These are phyloP conservation scores for Saimiri boliviensis DNA, from an alignment of 2,113 vertebrate genomes.

Conservation along the genomic window DNA sequence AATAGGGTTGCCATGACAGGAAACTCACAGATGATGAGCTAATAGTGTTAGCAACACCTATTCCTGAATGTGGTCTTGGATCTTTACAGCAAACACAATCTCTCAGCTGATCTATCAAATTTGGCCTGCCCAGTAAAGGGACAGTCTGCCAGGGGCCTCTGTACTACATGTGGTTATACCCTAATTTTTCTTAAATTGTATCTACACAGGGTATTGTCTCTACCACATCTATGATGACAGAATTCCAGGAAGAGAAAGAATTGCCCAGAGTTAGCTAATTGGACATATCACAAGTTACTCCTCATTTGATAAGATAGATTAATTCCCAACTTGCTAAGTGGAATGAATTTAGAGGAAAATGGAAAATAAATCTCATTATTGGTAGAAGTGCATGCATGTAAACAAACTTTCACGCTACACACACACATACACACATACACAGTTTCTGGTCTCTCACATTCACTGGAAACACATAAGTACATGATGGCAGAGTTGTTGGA, in stretches of 20 bases:
- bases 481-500: background rate
- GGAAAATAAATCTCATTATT: background rate
- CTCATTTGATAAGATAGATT: background rate
- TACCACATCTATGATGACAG: background rate
- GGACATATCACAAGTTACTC: background rate
- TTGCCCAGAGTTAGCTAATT: background rate
- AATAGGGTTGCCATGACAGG: background rate
- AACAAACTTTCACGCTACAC: background rate
- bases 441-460: background rate
- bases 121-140: background rate
- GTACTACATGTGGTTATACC: background rate
- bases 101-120: background rate
- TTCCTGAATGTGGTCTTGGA: background rate
- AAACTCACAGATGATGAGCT: background rate
- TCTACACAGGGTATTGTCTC: background rate
- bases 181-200: background rate
- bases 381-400: background rate
- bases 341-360: background rate
- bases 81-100: background rate
- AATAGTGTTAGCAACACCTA: background rate
- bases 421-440: background rate
- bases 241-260: background rate
- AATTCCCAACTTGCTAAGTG: background rate
- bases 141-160: background rate
- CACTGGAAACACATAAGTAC: background rate